Conservation (phyloP, 2,113 vertebrate genomes). For the Myrmecobius fasciatus region DNA sequence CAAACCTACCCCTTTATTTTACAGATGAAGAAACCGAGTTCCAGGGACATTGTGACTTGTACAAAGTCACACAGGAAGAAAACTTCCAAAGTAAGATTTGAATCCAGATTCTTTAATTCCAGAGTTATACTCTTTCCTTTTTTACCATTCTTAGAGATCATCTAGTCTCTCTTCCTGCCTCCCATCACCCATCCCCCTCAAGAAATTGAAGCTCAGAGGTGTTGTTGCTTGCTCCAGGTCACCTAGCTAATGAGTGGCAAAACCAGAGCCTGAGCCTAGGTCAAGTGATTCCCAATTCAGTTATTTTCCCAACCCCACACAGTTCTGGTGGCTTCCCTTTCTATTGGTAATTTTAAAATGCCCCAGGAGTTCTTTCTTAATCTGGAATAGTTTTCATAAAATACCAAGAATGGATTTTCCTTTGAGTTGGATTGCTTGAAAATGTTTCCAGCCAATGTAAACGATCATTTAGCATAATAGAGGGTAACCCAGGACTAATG, state of each 20-base stretch:
- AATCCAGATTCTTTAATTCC: background rate
- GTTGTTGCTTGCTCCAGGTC: background rate
- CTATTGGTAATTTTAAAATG: background rate
- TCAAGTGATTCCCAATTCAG: background rate
- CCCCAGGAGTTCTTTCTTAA: background rate
- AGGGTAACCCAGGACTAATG: constrained; percentile 59
- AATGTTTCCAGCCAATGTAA: constrained; percentile 61
- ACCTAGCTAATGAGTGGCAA: background rate
- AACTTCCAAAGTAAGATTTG: background rate
- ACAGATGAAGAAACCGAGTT: background rate
- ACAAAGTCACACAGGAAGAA: background rate
- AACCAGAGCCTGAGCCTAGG: background rate
- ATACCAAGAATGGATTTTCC: background rate
- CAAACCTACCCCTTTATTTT: background rate
- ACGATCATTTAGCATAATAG: constrained; percentile 43
- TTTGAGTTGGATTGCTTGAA: background rate
- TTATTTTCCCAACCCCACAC: background rate
- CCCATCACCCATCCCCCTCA: background rate
- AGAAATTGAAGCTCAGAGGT: background rate
- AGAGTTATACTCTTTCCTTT: background rate
- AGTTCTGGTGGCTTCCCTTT: background rate
- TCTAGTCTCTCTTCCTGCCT: background rate
- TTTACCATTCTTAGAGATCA: background rate
- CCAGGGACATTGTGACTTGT: background rate
- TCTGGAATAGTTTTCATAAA: constrained; percentile 1